Base-by-base conservation (phyloP, 2,888 invertebrate genomes). In the Drosophila merina region DNA sequence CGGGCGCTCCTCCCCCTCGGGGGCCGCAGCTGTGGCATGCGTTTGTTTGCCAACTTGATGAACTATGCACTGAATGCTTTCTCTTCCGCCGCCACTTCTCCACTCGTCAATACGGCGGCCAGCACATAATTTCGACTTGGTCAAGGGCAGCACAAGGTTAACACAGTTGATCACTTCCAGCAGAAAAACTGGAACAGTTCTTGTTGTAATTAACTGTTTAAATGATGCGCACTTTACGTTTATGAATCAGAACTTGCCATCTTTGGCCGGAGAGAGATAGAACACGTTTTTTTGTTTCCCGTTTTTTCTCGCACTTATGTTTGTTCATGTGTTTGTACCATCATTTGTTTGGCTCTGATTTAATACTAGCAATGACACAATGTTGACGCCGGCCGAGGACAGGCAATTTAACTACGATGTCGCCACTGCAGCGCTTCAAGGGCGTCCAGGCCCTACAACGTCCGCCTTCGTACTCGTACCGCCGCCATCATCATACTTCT, bases 41-140 rank as follows among this genome's bases (percentile, higher is more conserved):
- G 79, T 82, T 76, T 86, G 83, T 82, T 86, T 79, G 76, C 79
- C 57, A 72, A 75, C 76, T 82, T 81, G 79, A 82, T 82, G 68
- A 81, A 82, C 86, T 81, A 81, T 85, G 79, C 71, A 59, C 72
- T 56, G 68, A 57, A 62, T 62, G 68, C 71, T 63, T 31, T 30
- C 31, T 30, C 20, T 44, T 40, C 44, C 48, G 10, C 42, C 12
- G 40, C 49, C 49, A 44, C 42, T 42, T n/a, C 40, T 8, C 14
- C 14, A 12, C n/a, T n/a, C 40, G 7, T 14, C 40, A 40, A 40
- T 20, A 40, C 20, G 14, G 40, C 20, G 36, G 67, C 40, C 45
- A 51, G 45, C 31, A 38, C 68, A 66, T 36, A 55, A 49, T 55
- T 66, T n/a, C 54, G 67, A n/a, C 40, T 0, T 6, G 45, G 48